These are phyloP conservation scores for Channa maculata DNA, from an alignment of 2,113 vertebrate genomes.

Conservation along the genomic window DNA sequence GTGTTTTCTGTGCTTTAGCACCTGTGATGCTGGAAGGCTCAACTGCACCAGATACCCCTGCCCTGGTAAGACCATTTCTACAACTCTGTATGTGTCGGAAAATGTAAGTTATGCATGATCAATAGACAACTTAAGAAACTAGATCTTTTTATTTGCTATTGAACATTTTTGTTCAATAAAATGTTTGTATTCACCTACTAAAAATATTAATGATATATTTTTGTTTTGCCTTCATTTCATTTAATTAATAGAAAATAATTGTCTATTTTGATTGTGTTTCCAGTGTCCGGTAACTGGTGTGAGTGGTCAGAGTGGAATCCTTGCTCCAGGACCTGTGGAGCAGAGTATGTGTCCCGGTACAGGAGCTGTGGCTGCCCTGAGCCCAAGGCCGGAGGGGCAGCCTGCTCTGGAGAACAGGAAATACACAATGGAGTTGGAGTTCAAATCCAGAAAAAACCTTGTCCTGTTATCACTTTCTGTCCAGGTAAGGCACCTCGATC, in stretches of 20 bases:
- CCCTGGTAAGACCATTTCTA: conserved; percentile 77
- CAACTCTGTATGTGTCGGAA: background rate
- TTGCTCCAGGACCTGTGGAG: conserved; percentile 87
- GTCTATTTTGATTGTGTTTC: background rate
- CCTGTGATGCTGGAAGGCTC: conserved; percentile 84
- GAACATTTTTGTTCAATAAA: too few species aligned
- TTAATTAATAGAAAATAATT: too few species aligned
- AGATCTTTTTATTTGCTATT: background rate
- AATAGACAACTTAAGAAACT: background rate
- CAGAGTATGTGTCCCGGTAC: conserved; percentile 84
- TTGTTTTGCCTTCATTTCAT: too few species aligned
- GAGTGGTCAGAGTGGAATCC: conserved; percentile 88
- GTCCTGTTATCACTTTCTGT: conserved; percentile 82
- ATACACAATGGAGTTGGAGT: conserved; percentile 73
- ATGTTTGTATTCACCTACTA: too few species aligned
- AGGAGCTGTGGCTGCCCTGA: conserved; percentile 87
- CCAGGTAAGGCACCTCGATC: conserved; percentile 78
- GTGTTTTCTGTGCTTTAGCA: conserved; percentile 75
- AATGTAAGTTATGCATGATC: background rate
- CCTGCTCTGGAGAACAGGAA: conserved; percentile 80
- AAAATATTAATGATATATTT: too few species aligned
- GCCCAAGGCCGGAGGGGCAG: conserved; percentile 75
- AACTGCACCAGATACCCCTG: conserved; percentile 83
- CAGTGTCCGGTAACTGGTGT: conserved; percentile 89
- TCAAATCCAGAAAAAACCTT: conserved; percentile 85